These are phyloP conservation scores for Geothlypis trichas DNA, from an alignment of 2,113 vertebrate species.

Conservation along the genomic window DNA sequence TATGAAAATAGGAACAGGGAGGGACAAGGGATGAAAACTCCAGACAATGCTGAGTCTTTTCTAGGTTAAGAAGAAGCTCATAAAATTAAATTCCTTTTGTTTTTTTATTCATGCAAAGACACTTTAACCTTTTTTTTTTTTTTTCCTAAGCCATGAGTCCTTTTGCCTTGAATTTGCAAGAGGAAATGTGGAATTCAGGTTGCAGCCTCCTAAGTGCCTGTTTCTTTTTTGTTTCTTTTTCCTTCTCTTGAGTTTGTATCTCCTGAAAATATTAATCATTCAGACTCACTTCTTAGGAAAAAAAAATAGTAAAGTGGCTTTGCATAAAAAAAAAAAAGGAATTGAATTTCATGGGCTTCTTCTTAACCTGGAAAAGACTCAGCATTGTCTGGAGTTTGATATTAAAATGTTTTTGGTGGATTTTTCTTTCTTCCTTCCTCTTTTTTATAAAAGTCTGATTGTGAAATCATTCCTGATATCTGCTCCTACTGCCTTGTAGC, in stretches of 20 bases:
- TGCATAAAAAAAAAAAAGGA: too few species aligned
- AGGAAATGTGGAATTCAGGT: neutral
- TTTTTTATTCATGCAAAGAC: accelerated
- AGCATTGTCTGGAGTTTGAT: neutral
- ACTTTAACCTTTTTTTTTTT: neutral
- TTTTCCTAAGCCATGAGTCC: neutral
- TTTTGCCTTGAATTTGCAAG: neutral
- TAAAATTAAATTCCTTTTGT: neutral
- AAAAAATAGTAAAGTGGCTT: too few species aligned
- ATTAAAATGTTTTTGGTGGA: neutral
- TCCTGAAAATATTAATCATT: too few species aligned
- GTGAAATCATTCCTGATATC: neutral
- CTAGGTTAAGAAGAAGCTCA: neutral
- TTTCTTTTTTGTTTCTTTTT: too few species aligned
- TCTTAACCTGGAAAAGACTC: too few species aligned
- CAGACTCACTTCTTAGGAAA: too few species aligned
- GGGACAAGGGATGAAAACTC: neutral
- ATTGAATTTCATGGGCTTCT: too few species aligned
- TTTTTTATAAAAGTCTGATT: neutral
- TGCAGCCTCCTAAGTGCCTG: neutral
- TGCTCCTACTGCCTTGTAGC: neutral
- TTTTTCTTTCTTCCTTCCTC: neutral
- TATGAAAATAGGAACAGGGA: neutral
- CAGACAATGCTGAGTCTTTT: neutral
- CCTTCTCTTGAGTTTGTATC: too few species aligned